Conservation (phyloP, 2,113 vertebrate species). For the Lycaon pictus region DNA sequence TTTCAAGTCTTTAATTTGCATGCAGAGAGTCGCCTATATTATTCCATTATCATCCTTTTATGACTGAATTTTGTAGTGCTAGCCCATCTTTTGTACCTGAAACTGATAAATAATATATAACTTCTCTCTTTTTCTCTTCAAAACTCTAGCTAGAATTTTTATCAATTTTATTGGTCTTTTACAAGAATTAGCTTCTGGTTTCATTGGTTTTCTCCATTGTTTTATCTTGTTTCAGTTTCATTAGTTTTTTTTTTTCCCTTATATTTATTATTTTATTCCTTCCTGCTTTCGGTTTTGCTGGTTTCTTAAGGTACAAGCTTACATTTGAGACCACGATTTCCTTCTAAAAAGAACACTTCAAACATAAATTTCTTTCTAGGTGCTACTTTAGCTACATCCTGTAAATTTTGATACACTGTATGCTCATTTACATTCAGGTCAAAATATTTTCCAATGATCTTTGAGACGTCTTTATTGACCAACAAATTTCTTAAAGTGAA, state of each 20-base stretch:
- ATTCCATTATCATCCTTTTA: neutral
- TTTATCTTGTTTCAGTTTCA: neutral
- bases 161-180: neutral
- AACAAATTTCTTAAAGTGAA: neutral
- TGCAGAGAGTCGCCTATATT: neutral
- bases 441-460: neutral
- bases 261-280: constrained; percentile 12
- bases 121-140: neutral
- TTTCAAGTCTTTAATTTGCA: neutral
- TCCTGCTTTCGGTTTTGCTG: neutral
- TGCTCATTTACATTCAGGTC: neutral
- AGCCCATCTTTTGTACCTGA: neutral
- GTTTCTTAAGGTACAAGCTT: neutral
- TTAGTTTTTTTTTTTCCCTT: constrained; percentile 8
- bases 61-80: neutral
- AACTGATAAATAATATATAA: neutral
- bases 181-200: neutral
- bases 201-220: neutral
- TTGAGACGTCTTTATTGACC: neutral
- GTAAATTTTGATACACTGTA: neutral
- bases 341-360: neutral
- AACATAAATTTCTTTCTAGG: neutral
- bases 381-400: neutral
- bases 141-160: neutral
- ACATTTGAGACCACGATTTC: neutral